phyloP scores from a whole-genome alignment of 2,888 invertebrate species.

The Magallana nippona region DNA sequence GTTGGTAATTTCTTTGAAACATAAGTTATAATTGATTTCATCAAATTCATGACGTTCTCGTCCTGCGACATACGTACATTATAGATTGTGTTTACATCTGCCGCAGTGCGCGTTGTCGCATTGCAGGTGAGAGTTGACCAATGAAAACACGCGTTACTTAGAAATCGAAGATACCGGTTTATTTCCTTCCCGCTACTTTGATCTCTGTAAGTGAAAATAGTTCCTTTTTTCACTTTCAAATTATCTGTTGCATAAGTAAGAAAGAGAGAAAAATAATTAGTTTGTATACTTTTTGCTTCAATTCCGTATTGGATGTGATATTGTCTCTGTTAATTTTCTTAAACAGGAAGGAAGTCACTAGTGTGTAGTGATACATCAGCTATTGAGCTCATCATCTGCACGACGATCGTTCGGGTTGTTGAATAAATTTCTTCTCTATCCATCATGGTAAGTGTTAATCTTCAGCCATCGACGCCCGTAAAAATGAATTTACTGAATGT shows the following conservation, averaged over 20 bases:
- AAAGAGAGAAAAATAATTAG: not conserved
- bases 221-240: constrained; percentile 12
- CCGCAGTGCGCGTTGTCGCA: constrained; percentile 49
- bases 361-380: constrained; percentile 18
- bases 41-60: constrained; percentile 27
- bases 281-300: not conserved
- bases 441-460: constrained; percentile 3
- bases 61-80: constrained; percentile 31
- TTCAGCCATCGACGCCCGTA: not conserved
- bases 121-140: constrained; percentile 46
- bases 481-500: not conserved
- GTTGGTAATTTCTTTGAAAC: too few relatives aligned
- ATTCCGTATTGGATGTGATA: not conserved
- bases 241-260: not conserved
- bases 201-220: constrained; percentile 44
- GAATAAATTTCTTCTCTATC: constrained; percentile 12
- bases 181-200: constrained; percentile 43
- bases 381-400: constrained; percentile 25
- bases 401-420: constrained; percentile 24
- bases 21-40: constrained; percentile 7
- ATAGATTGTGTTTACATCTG: constrained; percentile 41
- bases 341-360: not conserved
- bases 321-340: not conserved
- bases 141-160: constrained; percentile 43
- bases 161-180: constrained; percentile 37